Evolutionary conservation across 2,113 vertebrate species (phyloP), one percentile per base, ranked within the genome.

Genomic region (Scomber scombrus): DNA sequence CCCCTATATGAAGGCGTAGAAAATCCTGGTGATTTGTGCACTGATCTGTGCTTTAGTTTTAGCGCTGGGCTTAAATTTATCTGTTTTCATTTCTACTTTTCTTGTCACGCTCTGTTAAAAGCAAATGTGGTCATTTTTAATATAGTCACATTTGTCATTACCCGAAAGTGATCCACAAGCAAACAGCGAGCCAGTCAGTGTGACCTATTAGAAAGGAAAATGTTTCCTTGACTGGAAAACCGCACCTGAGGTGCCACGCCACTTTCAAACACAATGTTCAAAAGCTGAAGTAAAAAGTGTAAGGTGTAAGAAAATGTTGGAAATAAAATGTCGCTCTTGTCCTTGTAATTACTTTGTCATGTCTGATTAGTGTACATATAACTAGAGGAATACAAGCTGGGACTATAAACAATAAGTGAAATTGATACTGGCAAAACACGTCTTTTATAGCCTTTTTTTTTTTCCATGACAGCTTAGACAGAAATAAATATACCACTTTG

Each of bases 161-260:
- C 64, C 70, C 45, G 11, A 75, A 76, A 85, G 51, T 80, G 77
- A 86, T 88, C 82, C 69, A 11, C 16, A n/a, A 29, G 54, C 51
- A 84, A 88, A 89, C 70, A 80, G 71, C 43, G 2, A 71, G 71
- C n/a, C 62, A 63, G 78, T 73, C 75, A 81, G 60, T 68, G 61
- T 71, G 81, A 85, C 63, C 66, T 82, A 78, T 88, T 88, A 68
- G 78, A 78, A 82, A 74, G 74, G 68, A 88, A 88, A 84, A 83
- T 85, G 49, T 87, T 88, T 82, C 80, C 62, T 73, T 71, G 58
- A 71, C 71, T 85, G 79, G 77, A 89, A 88, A 90, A 89, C 84
- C 76, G 58, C 85, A 88, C 84, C 85, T 88, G 85, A 75, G 51
- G 49, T 67, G 3, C 50, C 61, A 78, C 31, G 18, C 51, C 65